These are phyloP conservation scores for Galagoides demidoff DNA, from an alignment of 2,797 vertebrate genomes.

Conservation along the genomic window DNA sequence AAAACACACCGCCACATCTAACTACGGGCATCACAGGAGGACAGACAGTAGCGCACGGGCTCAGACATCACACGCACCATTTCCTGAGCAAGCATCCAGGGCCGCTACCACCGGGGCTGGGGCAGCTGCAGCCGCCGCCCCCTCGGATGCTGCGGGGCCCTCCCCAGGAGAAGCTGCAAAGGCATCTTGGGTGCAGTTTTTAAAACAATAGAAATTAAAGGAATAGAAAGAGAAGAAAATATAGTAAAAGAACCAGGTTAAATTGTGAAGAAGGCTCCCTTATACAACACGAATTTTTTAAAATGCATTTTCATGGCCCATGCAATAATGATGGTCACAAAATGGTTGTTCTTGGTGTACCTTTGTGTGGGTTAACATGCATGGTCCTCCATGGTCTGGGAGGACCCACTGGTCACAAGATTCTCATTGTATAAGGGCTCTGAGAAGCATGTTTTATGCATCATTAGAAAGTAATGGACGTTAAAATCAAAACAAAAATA, in stretches of 20 bases:
- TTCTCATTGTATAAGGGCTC: conserved; percentile 91
- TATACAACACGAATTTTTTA: conserved; percentile 87
- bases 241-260: conserved; percentile 90
- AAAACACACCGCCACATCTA: conserved; percentile 85
- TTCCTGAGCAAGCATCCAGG: conserved; percentile 98
- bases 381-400: not conserved
- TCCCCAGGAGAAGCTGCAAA: conserved; percentile 99
- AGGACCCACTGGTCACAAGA: conserved; percentile 68
- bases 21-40: conserved; percentile 83
- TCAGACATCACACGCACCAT: conserved; percentile 95
- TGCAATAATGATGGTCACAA: conserved; percentile 50
- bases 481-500: conserved; percentile 77
- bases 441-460: conserved; percentile 85
- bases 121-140: conserved; percentile 91
- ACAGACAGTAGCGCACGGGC: conserved; percentile 83
- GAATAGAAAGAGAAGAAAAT: conserved; percentile 89
- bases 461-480: conserved; percentile 80
- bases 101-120: conserved; percentile 92
- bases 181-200: conserved; percentile 93
- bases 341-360: conserved; percentile 40
- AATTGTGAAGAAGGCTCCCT: conserved; percentile 87
- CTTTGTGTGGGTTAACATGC: conserved; percentile 45
- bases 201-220: conserved; percentile 86
- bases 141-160: conserved; percentile 93
- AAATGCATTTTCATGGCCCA: conserved; percentile 73